phyloP scores from a whole-genome alignment of 1,140 invertebrate genomes.

The Nylanderia fulva region DNA sequence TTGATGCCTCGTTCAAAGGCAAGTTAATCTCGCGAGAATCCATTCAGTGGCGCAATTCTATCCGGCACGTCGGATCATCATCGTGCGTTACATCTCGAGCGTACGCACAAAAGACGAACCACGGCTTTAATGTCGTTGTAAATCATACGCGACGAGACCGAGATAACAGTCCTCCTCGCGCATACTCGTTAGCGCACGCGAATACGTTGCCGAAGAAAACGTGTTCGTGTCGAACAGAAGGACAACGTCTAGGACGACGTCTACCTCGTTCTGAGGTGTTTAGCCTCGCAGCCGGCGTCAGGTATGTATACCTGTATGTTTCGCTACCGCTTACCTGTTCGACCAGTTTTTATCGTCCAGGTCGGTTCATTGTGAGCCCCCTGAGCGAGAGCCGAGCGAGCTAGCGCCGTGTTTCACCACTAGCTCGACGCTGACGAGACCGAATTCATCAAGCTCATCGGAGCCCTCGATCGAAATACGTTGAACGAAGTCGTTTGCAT shows the following conservation, averaged over 20 bases:
- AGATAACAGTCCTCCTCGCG: constrained; percentile 18
- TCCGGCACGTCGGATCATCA: not conserved
- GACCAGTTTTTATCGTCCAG: constrained; percentile 47
- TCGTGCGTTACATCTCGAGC: not conserved
- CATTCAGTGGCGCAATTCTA: constrained; percentile 9
- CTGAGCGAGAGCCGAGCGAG: not conserved
- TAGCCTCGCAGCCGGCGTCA: constrained; percentile 18
- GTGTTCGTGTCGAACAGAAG: constrained; percentile 10
- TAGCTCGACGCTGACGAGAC: not conserved
- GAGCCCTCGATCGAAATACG: not conserved
- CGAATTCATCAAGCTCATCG: constrained; percentile 21
- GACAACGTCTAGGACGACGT: constrained; percentile 36
- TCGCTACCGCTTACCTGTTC: constrained; percentile 47
- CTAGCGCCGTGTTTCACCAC: constrained; percentile 23
- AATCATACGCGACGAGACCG: constrained; percentile 40
- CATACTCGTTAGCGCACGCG: constrained; percentile 28
- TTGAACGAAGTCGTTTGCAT: constrained; percentile 34
- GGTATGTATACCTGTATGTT: constrained; percentile 4
- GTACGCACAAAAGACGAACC: constrained; percentile 38
- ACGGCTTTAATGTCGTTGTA: constrained; percentile 42
- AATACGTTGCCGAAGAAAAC: constrained; percentile 2
- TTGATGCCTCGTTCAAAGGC: not conserved
- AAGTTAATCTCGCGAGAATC: not conserved
- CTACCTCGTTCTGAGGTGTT: constrained; percentile 4
- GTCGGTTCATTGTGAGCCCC: constrained; percentile 14